Evolutionary conservation across 2,797 vertebrate species (phyloP).

Genomic region (Microchirus variegatus): DNA sequence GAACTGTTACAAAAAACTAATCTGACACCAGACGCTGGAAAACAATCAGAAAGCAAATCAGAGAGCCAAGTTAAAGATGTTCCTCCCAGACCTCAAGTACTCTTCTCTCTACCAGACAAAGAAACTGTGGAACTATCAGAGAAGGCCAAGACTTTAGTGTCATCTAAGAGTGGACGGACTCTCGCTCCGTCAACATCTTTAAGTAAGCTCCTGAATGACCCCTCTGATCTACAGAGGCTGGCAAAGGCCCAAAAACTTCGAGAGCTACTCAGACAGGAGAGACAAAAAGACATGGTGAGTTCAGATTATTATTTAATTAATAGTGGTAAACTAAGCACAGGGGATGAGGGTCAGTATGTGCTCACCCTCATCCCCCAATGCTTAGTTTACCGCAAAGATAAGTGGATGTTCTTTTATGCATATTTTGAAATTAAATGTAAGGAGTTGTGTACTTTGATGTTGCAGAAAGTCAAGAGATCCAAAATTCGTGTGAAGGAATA

Average conservation of each 20-base stretch:
- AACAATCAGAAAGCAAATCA: constrained; percentile 24
- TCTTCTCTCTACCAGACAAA: constrained; percentile 50
- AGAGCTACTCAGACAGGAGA: constrained; percentile 89
- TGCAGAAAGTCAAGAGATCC: constrained; percentile 82
- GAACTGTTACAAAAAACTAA: constrained; percentile 11
- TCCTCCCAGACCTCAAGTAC: constrained; percentile 35
- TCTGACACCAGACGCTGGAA: constrained; percentile 1
- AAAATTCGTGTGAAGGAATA: constrained; percentile 77
- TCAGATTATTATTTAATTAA: neutral
- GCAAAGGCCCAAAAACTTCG: constrained; percentile 90
- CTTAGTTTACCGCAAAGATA: neutral
- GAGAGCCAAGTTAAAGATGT: constrained; percentile 37
- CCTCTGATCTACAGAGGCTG: constrained; percentile 87
- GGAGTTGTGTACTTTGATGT: constrained; percentile 3
- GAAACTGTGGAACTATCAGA: constrained; percentile 64
- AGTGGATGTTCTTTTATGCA: neutral
- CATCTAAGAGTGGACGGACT: constrained; percentile 31
- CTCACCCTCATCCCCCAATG: neutral
- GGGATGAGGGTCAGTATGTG: too few relatives aligned
- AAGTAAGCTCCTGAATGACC: constrained; percentile 77
- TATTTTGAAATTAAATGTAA: neutral
- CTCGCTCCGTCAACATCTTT: constrained; percentile 37
- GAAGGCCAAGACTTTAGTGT: constrained; percentile 69
- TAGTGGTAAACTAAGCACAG: too few relatives aligned
- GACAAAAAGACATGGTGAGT: constrained; percentile 89